These are phyloP conservation scores for Argopecten irradians DNA, from an alignment of 1,140 invertebrate genomes.

Conservation along the genomic window DNA sequence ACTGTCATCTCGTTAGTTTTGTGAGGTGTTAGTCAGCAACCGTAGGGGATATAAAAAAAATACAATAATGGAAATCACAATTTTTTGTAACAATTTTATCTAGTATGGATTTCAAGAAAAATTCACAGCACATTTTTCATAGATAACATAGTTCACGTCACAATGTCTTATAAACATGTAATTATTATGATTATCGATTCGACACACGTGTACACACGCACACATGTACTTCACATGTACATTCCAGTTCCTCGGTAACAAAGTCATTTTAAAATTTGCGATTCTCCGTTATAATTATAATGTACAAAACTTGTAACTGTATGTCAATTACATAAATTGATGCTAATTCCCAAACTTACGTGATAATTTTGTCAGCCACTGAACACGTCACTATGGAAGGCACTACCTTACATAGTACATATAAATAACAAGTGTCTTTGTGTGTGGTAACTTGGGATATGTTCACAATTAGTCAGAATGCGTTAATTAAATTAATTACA, in stretches of 20 bases:
- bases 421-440: background rate
- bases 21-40: too few relatives aligned
- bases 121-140: background rate
- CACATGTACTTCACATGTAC: background rate
- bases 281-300: background rate
- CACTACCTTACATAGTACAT: background rate
- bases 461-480: too few relatives aligned
- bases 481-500: too few relatives aligned
- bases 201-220: background rate
- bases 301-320: background rate
- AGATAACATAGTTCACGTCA: conserved; percentile 2
- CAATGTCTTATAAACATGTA: background rate
- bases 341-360: background rate
- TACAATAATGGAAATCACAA: too few relatives aligned
- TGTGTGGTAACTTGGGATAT: too few relatives aligned
- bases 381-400: background rate
- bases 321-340: background rate
- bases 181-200: background rate
- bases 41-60: too few relatives aligned
- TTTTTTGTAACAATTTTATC: background rate
- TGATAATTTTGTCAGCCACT: background rate
- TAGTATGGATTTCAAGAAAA: background rate
- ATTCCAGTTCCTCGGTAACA: background rate
- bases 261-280: background rate
- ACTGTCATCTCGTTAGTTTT: too few relatives aligned